Evolutionary conservation across 1,140 invertebrate genomes (phyloP).

Genomic region (Ostrea edulis): DNA sequence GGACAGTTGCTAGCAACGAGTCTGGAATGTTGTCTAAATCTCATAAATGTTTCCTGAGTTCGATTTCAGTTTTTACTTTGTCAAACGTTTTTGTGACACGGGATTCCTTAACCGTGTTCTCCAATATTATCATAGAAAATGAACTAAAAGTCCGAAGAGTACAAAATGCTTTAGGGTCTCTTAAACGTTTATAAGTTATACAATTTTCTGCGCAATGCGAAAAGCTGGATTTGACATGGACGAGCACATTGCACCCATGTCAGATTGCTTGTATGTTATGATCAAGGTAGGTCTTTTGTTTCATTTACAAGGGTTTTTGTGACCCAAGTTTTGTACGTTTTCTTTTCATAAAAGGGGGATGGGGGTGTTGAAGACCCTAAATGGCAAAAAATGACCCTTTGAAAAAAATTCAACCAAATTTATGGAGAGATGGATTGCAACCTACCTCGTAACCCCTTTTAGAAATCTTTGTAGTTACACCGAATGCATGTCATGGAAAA

Average conservation of each 20-base stretch:
- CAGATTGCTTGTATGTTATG: too few relatives aligned
- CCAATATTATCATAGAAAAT: neutral
- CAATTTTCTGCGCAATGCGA: neutral
- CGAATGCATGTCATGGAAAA: too few relatives aligned
- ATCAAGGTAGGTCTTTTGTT: too few relatives aligned
- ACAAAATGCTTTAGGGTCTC: neutral
- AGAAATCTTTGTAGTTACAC: too few relatives aligned
- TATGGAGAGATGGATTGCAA: too few relatives aligned
- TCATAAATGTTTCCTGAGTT: neutral
- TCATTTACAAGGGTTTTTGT: too few relatives aligned
- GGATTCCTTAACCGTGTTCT: neutral
- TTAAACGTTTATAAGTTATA: neutral
- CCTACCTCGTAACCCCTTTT: too few relatives aligned
- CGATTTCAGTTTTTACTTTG: neutral
- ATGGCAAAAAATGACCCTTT: too few relatives aligned
- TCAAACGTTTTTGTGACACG: neutral
- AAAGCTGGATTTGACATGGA: neutral
- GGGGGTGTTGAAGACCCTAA: too few relatives aligned
- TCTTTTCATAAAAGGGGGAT: too few relatives aligned
- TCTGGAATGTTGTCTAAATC: slow-evolving; percentile 31
- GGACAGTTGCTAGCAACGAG: slow-evolving; percentile 30
- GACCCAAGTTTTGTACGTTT: too few relatives aligned
- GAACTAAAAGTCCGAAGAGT: neutral
- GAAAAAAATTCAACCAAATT: too few relatives aligned
- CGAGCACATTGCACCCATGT: slow-evolving; percentile 6